Evolutionary conservation across 2,888 invertebrate species (phyloP).

Genomic region (Tiphia femorata): DNA sequence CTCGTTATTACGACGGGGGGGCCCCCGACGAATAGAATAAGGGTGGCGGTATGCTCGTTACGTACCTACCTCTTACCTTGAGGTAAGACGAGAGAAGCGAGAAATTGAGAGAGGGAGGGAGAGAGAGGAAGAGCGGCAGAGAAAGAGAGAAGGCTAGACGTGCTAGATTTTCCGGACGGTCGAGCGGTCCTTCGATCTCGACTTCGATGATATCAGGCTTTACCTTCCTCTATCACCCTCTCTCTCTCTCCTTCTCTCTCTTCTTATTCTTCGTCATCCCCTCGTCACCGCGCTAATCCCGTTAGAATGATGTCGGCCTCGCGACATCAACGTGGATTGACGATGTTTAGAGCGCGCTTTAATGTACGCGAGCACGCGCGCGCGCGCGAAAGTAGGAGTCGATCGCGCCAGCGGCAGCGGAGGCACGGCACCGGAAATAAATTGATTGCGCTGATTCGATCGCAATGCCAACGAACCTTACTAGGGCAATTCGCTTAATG

Average conservation of each 20-base stretch:
- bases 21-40: not conserved
- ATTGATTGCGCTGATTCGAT: slow-evolving; percentile 24
- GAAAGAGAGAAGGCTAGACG: not conserved
- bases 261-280: not conserved
- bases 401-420: not conserved
- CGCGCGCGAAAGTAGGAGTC: not conserved
- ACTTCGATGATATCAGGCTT: no score
- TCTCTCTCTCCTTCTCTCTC: not conserved
- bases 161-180: no score
- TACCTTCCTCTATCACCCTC: no score
- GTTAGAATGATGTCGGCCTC: not conserved
- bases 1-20: slow-evolving; percentile 4
- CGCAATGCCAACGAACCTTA: slow-evolving; percentile 33
- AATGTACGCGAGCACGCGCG: not conserved
- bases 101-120: not conserved
- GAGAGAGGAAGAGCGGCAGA: not conserved
- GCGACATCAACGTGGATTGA: no score
- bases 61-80: not conserved
- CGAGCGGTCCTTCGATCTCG: no score
- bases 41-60: not conserved
- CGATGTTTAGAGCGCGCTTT: not conserved
- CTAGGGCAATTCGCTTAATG: slow-evolving; percentile 43
- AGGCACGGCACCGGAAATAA: not conserved
- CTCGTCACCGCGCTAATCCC: not conserved
- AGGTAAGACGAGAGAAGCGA: not conserved